Percentiles rank a stretch among this genome's conserved stretches.
These are phyloP conservation scores for Thunnus thynnus DNA, from an alignment of 2,113 vertebrate species.

Conservation along the genomic window DNA sequence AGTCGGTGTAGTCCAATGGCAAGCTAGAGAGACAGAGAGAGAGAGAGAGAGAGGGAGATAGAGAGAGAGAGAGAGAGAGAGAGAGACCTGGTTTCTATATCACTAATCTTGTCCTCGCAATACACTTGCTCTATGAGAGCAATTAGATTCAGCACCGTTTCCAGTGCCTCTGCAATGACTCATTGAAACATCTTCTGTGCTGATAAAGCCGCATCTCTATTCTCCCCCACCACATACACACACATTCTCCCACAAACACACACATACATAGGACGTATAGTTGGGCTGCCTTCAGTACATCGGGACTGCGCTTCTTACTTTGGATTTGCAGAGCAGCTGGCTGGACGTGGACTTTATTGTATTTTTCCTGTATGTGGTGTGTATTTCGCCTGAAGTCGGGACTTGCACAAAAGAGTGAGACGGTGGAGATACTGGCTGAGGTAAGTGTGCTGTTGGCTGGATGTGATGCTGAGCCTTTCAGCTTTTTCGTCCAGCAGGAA, in stretches of 20 bases:
- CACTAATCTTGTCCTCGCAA: conserved; percentile 84
- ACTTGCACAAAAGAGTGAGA: conserved; percentile 20
- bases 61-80: conserved; percentile 69
- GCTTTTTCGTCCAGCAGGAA: background rate
- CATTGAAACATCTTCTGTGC: conserved; percentile 80
- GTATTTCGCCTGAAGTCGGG: conserved; percentile 38
- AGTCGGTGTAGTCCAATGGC: conserved; percentile 91
- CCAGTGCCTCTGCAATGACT: conserved; percentile 77
- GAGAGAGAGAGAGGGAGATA: conserved; percentile 62
- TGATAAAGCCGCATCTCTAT: conserved; percentile 66
- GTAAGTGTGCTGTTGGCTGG: conserved; percentile 47
- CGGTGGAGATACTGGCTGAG: conserved; percentile 47
- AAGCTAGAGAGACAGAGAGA: conserved; percentile 65
- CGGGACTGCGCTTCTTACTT: conserved; percentile 74
- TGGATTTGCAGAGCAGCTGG: conserved; percentile 60
- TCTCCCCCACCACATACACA: conserved; percentile 15
- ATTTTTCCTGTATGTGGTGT: background rate
- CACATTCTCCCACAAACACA: conserved; percentile 5
- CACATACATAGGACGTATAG: conserved; percentile 47
- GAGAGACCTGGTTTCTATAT: conserved; percentile 84
- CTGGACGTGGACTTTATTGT: conserved; percentile 65
- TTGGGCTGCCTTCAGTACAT: conserved; percentile 72
- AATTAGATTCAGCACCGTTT: conserved; percentile 79
- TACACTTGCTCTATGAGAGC: conserved; percentile 75
- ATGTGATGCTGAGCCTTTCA: background rate